Base-by-base conservation (phyloP, 2,888 invertebrate genomes). In the Crocallis elinguaria region DNA sequence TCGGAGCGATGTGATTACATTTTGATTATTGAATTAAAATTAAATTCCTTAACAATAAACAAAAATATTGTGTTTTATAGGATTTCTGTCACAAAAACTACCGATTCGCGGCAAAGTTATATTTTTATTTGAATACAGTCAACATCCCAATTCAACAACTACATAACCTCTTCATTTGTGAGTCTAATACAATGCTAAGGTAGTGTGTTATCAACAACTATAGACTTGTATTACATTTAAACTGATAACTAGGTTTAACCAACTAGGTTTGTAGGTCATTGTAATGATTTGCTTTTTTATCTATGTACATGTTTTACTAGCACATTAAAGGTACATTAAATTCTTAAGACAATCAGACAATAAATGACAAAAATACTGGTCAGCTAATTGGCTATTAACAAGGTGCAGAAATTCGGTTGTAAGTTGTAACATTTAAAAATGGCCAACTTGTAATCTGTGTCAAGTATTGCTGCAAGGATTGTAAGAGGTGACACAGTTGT, bases 401-500 rank as follows among this genome's bases (percentile, higher is more conserved):
- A 23, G 7, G 8, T 32, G 5, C 2, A 32, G 14, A 14, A 23
- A 16, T 38, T 38, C 32, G 4, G 14, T 27, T 35, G 32, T 21
- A 46, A 13, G 25, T 30, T 17, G 38, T 41, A 35, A 44, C 48
- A 35, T 55, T 48, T 37, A 21, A 42, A 27, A 45, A 52, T 42
- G 46, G 42, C 14, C 52, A 53, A 42, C 30, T 36, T n/a, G 25
- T 3, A 48, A 57, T 19, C 36, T 44, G 35, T 43, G 52, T 54
- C 44, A 52, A 41, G 50, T 33, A 32, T 32, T 14, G 11, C 33
- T 3, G 17, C 45, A 33, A 35, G 14, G 12, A 35, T 51, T 42
- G 57, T 55, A 53, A 64, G 35, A 51, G 59, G 56, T 60, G 27
- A 27, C 33, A 29, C 49, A 37, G 23, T 35, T 37, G 25, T 27